phyloP scores from a whole-genome alignment of 2,888 invertebrate species.

The Hypercompe scribonia region DNA sequence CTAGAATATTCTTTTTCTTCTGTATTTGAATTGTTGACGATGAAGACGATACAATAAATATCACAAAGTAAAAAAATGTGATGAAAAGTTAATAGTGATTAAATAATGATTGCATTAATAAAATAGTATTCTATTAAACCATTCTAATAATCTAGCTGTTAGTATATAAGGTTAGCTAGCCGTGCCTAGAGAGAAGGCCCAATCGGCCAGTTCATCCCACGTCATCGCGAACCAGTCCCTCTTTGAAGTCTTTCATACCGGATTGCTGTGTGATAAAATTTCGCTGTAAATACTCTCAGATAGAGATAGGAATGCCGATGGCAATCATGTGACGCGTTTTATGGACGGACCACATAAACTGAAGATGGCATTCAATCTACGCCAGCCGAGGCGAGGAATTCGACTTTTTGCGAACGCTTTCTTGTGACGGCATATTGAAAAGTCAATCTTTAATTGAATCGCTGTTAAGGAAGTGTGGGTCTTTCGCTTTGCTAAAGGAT shows the following conservation, averaged over 20 bases:
- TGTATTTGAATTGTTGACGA: background rate
- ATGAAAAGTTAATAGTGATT: background rate
- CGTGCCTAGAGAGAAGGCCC: conserved; percentile 26
- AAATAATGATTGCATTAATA: background rate
- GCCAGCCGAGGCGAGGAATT: conserved; percentile 34
- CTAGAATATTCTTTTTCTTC: background rate
- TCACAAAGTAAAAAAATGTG: background rate
- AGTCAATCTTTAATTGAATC: conserved; percentile 41
- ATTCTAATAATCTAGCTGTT: conserved; percentile 33
- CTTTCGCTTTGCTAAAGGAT: conserved; percentile 22
- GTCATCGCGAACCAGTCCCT: conserved; percentile 57
- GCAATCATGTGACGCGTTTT: conserved; percentile 65
- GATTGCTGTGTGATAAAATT: conserved; percentile 66
- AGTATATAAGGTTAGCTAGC: background rate
- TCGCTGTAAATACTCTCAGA: conserved; percentile 66
- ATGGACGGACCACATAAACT: conserved; percentile 56
- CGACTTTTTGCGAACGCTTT: conserved; percentile 43
- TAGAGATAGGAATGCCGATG: conserved; percentile 66
- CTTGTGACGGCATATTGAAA: conserved; percentile 38
- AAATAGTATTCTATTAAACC: conserved; percentile 14
- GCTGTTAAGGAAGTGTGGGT: conserved; percentile 26
- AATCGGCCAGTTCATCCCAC: conserved; percentile 57
- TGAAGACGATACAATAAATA: background rate
- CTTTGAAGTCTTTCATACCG: conserved; percentile 52
- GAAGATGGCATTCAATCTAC: conserved; percentile 55